Evolutionary conservation across 2,113 vertebrate species (phyloP), one percentile per base, ranked within the genome.

Genomic region (Atractosteus spatula): DNA sequence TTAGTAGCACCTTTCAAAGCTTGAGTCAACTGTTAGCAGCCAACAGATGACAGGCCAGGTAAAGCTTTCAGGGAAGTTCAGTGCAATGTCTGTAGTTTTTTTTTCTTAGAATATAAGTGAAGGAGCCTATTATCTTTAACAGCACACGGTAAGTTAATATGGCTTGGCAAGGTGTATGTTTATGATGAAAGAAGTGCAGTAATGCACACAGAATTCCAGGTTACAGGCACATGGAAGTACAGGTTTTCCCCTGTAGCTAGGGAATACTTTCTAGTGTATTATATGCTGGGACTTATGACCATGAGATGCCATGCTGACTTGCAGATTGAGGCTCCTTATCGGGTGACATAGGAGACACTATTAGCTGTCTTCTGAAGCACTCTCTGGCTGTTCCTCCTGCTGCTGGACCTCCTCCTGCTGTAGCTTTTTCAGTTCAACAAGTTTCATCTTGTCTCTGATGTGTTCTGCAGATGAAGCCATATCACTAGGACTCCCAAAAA

Each of bases 361-460:
- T 93, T 93, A 94, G 87, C 91, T 93, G 76, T 93, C 91, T 68
- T 86, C 78, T 55, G 86, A 72, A 74, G 86, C 74, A 69, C 76
- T 82, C 74, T 92, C 89, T 42, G 90, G 88, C 82, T 70, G 79
- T 77, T 54, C 77, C 54, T 0, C 71, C 3, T 55, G 77, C 17
- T 68, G 74, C 41, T 71, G 74, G 5, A 78, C 76, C 54, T 81
- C 79, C 11, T 79, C 78, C 73, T 83, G 76, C 68, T 87, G 94
- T 77, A 95, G 91, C 75, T 94, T 94, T 77, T 94, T 95, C 85
- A 96, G 92, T 82, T 94, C 94, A 83, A 96, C 94, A 80, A 96
- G 85, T 85, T 96, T 94, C 89, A 99, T 96, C 83, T 93, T 95
- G 84, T 99, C 97, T 81, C 96, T 92, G 82, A 98, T 91, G 63